phyloP scores from a whole-genome alignment of 2,888 invertebrate genomes.

The Drosophila pegasa region DNA sequence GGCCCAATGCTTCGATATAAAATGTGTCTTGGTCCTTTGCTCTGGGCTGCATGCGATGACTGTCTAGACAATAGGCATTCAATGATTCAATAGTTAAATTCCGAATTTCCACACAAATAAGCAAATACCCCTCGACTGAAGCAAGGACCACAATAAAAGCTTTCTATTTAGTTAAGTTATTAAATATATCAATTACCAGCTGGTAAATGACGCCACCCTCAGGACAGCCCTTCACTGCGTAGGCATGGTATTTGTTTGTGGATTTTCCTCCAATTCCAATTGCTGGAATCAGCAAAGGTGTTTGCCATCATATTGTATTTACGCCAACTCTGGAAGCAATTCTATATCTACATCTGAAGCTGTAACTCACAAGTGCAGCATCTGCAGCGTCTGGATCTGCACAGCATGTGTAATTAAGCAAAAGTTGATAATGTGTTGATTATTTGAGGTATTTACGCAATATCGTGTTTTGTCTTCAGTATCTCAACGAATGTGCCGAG shows the following conservation, averaged over 20 bases:
- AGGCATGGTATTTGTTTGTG: background rate
- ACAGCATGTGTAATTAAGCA: slow-evolving; percentile 66
- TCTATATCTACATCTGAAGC: slow-evolving; percentile 5
- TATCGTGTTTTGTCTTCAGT: slow-evolving; percentile 32
- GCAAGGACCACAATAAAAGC: slow-evolving; percentile 22
- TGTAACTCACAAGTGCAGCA: background rate
- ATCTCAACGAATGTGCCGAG: slow-evolving; percentile 2
- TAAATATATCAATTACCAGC: slow-evolving; percentile 72
- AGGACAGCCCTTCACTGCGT: background rate
- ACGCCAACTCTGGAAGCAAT: slow-evolving; percentile 7
- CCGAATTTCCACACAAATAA: slow-evolving; percentile 58
- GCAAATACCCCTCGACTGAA: slow-evolving; percentile 47
- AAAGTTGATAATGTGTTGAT: slow-evolving; percentile 76
- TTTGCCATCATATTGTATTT: slow-evolving; percentile 4
- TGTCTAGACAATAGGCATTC: slow-evolving; percentile 52
- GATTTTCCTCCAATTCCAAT: background rate
- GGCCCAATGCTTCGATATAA: slow-evolving; percentile 5
- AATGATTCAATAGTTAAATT: slow-evolving; percentile 71
- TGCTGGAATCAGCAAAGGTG: slow-evolving; percentile 12
- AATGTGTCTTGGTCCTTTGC: background rate
- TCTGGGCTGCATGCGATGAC: slow-evolving; percentile 27
- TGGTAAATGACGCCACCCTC: slow-evolving; percentile 46
- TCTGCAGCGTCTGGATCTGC: slow-evolving; percentile 16
- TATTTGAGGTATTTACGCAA: slow-evolving; percentile 69
- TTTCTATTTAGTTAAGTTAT: slow-evolving; percentile 70